Conservation (phyloP, 2,797 vertebrate species). For the Knipowitschia caucasica region DNA sequence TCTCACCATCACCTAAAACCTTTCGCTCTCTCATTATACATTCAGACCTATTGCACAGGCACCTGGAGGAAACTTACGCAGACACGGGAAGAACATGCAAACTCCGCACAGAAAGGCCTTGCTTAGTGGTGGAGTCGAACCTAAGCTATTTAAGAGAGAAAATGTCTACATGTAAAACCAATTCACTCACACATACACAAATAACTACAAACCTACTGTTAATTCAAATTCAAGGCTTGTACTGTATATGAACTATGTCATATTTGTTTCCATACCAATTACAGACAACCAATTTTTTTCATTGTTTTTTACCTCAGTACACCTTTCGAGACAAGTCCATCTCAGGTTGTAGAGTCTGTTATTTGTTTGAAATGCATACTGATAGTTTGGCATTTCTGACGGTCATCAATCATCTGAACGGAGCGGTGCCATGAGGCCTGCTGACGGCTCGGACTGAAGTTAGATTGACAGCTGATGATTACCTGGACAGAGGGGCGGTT, state of each 20-base stretch:
- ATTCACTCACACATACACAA: too few species aligned
- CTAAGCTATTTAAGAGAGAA: too few species aligned
- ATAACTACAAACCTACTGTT: too few species aligned
- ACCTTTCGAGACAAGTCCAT: neutral
- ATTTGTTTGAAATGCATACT: constrained; percentile 26
- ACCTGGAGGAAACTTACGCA: too few species aligned
- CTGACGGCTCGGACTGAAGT: constrained; percentile 48
- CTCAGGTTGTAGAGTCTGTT: neutral
- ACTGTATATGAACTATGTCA: neutral
- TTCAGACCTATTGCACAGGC: too few species aligned
- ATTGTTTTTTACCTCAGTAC: neutral
- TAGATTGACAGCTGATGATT: constrained; percentile 67
- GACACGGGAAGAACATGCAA: too few species aligned
- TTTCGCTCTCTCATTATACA: too few species aligned
- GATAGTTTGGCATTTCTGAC: constrained; percentile 10
- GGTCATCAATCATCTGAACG: constrained; percentile 62
- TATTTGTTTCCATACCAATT: neutral
- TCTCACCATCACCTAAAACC: too few species aligned
- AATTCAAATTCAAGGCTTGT: too few species aligned
- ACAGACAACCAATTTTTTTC: neutral
- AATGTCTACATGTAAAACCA: too few species aligned
- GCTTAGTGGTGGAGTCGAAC: too few species aligned
- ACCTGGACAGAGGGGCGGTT: constrained; percentile 44
- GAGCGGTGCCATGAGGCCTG: constrained; percentile 21
- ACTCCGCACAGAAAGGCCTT: too few species aligned